Conservation (phyloP, 2,888 invertebrate genomes). For the Stenurella melanura region DNA sequence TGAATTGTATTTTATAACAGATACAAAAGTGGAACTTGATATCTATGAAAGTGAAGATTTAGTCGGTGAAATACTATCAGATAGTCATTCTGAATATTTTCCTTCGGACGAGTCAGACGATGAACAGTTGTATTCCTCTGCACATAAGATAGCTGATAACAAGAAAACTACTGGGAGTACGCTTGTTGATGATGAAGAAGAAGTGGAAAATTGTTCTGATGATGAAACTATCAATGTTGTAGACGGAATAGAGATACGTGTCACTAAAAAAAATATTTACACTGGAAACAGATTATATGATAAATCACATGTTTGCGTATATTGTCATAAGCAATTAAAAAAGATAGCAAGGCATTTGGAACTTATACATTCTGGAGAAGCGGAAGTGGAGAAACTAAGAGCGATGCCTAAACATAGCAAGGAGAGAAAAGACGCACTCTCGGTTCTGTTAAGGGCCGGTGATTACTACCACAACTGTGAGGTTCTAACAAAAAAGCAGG, state of each 20-base stretch:
- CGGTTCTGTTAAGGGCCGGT: not conserved
- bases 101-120: not conserved
- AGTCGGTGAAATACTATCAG: not conserved
- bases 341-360: not conserved
- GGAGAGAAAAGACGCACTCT: not conserved
- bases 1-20: not conserved
- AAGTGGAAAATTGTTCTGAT: not conserved
- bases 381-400: not conserved
- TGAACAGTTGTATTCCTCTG: not conserved
- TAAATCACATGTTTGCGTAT: not conserved
- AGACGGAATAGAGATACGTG: not conserved
- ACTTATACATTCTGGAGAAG: not conserved
- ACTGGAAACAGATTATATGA: not conserved
- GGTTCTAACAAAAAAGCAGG: not conserved
- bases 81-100: not conserved
- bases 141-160: not conserved
- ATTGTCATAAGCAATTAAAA: not conserved
- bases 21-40: not conserved
- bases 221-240: not conserved
- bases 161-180: not conserved
- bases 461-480: constrained; percentile 17
- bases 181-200: not conserved
- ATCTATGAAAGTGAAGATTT: not conserved
- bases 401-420: not conserved
- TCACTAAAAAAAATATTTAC: not conserved